These are phyloP conservation scores for Uria aalge DNA, from an alignment of 2,113 vertebrate species.

Conservation along the genomic window DNA sequence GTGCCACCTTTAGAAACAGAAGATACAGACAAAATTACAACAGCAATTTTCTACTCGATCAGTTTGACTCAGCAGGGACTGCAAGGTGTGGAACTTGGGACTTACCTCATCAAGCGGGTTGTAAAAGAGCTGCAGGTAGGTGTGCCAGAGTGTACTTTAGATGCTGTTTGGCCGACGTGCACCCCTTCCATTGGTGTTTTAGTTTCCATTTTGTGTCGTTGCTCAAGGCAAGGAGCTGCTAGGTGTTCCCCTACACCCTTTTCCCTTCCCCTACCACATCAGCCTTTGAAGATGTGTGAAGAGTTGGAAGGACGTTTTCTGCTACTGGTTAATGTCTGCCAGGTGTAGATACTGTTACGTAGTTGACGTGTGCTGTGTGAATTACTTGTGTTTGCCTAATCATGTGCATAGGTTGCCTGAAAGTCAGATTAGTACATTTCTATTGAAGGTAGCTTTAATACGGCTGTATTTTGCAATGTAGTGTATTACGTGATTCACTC, in stretches of 20 bases:
- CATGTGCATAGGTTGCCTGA: neutral
- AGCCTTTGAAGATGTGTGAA: neutral
- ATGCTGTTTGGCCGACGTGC: neutral
- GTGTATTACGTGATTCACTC: neutral
- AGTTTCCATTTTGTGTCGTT: neutral
- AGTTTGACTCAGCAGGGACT: constrained; percentile 91
- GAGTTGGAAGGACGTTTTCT: neutral
- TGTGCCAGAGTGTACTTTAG: neutral
- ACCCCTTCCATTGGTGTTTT: neutral
- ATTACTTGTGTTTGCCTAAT: neutral
- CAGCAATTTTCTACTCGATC: constrained; percentile 95
- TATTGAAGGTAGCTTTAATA: neutral
- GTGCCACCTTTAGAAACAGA: constrained; percentile 76
- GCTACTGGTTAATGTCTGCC: neutral
- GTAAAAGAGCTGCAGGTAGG: constrained; percentile 92
- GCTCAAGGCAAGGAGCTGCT: neutral
- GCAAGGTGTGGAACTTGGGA: constrained; percentile 93
- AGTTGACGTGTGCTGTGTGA: neutral
- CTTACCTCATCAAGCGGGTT: constrained; percentile 92
- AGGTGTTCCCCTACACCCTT: neutral
- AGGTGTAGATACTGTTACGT: neutral
- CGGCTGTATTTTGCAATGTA: neutral
- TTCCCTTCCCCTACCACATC: neutral
- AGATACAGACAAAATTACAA: constrained; percentile 81
- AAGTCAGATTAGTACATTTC: neutral